Percentiles rank a stretch among this genome's conserved stretches.
Conservation (phyloP, 1,140 invertebrate genomes). For the Drosophila sulfurigaster region DNA sequence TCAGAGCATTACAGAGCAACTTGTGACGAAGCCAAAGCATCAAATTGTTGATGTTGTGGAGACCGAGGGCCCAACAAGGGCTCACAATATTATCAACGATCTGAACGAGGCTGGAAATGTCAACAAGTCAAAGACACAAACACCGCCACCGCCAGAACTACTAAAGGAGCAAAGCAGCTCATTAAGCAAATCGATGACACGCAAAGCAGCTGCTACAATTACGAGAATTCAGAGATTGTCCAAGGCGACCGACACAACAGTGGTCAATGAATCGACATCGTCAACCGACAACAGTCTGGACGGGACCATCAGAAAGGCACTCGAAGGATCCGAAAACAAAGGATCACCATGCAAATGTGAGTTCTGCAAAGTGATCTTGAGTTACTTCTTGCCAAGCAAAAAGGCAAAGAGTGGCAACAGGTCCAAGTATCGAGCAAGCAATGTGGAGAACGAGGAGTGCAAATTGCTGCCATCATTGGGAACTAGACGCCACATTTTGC, state of each 20-base stretch:
- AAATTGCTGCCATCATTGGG: background rate
- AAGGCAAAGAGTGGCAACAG: constrained; percentile 7
- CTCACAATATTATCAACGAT: constrained; percentile 4
- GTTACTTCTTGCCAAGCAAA: constrained; percentile 14
- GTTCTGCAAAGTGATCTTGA: constrained; percentile 29
- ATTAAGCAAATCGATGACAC: constrained; percentile 31
- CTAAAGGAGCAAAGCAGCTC: background rate
- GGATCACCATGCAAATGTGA: constrained; percentile 21
- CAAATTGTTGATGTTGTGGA: background rate
- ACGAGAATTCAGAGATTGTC: constrained; percentile 42
- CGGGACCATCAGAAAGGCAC: background rate
- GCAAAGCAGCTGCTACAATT: constrained; percentile 34
- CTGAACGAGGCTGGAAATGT: background rate
- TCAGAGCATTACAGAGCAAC: background rate
- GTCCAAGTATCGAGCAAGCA: background rate
- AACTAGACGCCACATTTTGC: background rate
- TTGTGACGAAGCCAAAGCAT: background rate
- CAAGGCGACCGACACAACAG: background rate
- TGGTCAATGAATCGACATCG: background rate
- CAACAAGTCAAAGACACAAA: background rate
- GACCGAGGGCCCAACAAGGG: background rate
- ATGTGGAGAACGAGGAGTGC: background rate
- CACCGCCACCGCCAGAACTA: background rate
- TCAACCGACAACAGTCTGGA: background rate
- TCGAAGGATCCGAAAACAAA: background rate